Conservation (phyloP, 2,888 invertebrate species). For the Drosophila tanythrix region DNA sequence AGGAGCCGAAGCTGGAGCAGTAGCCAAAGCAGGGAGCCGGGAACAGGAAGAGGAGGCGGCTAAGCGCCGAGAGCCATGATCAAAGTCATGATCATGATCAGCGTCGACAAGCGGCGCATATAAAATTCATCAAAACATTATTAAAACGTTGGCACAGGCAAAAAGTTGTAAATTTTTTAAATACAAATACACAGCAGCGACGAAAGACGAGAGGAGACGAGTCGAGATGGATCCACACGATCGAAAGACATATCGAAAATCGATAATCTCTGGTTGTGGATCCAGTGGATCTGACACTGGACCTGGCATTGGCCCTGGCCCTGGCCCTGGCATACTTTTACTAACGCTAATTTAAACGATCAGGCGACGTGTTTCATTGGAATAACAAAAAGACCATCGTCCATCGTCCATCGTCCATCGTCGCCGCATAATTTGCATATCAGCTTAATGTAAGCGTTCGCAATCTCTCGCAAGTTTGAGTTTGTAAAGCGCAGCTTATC, state of each 20-base stretch:
- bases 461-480: slow-evolving; percentile 36
- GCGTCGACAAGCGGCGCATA: slow-evolving; percentile 78
- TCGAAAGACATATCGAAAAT: slow-evolving; percentile 38
- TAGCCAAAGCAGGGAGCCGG: not conserved
- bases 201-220: not conserved
- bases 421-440: slow-evolving; percentile 75
- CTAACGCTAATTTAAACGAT: slow-evolving; percentile 80
- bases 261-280: slow-evolving; percentile 64
- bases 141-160: slow-evolving; percentile 71
- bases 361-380: slow-evolving; percentile 59
- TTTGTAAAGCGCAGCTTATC: slow-evolving; percentile 72
- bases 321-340: slow-evolving; percentile 72
- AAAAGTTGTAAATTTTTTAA: slow-evolving; percentile 76
- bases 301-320: slow-evolving; percentile 12
- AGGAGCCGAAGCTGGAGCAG: not conserved
- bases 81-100: slow-evolving; percentile 59
- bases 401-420: slow-evolving; percentile 18
- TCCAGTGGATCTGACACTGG: slow-evolving; percentile 8
- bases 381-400: slow-evolving; percentile 39
- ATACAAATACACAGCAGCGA: slow-evolving; percentile 67
- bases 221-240: slow-evolving; percentile 15
- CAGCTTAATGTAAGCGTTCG: slow-evolving; percentile 75
- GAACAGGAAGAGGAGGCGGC: slow-evolving; percentile 1
- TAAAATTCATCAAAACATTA: slow-evolving; percentile 80
- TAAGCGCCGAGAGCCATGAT: slow-evolving; percentile 69